Evolutionary conservation across 2,888 invertebrate species (phyloP).

Genomic region (Amitus sp.): DNA sequence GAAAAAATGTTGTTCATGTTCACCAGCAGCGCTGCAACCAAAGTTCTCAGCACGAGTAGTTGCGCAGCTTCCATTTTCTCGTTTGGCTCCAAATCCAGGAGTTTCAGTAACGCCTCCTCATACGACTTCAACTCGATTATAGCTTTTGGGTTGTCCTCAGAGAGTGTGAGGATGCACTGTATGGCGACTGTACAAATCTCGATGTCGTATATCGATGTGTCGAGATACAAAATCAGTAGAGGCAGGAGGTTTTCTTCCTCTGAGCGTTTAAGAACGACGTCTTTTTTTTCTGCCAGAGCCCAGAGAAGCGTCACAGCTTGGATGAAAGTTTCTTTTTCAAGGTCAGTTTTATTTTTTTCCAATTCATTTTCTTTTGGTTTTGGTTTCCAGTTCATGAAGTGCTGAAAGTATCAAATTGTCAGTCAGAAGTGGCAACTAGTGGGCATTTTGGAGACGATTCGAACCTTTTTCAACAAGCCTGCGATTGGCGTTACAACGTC

Average conservation of each 20-base stretch:
- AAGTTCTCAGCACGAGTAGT: conserved; percentile 68
- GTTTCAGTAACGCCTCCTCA: conserved; percentile 56
- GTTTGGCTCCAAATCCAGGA: conserved; percentile 58
- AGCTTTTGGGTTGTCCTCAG: conserved; percentile 75
- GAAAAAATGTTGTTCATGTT: conserved; percentile 64
- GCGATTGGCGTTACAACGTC: conserved; percentile 78
- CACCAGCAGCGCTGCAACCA: conserved; percentile 71
- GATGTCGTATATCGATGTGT: conserved; percentile 69
- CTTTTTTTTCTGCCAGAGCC: conserved; percentile 77
- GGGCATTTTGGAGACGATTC: too few species aligned
- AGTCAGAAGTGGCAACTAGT: too few species aligned
- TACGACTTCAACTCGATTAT: conserved; percentile 69
- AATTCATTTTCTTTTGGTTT: conserved; percentile 51
- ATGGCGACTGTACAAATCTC: conserved; percentile 70
- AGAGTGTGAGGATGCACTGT: conserved; percentile 76
- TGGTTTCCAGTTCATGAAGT: conserved; percentile 68
- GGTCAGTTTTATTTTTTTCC: conserved; percentile 63
- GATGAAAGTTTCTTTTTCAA: conserved; percentile 74
- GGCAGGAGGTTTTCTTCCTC: conserved; percentile 73
- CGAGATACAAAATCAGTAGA: conserved; percentile 71
- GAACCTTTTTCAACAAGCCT: conserved; percentile 72
- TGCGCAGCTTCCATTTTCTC: conserved; percentile 66
- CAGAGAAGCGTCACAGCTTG: conserved; percentile 76
- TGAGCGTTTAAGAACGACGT: conserved; percentile 73
- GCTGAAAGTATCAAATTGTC: conserved; percentile 55